These are phyloP conservation scores for Araneus ventricosus DNA, from an alignment of 1,140 invertebrate genomes.

Conservation along the genomic window DNA sequence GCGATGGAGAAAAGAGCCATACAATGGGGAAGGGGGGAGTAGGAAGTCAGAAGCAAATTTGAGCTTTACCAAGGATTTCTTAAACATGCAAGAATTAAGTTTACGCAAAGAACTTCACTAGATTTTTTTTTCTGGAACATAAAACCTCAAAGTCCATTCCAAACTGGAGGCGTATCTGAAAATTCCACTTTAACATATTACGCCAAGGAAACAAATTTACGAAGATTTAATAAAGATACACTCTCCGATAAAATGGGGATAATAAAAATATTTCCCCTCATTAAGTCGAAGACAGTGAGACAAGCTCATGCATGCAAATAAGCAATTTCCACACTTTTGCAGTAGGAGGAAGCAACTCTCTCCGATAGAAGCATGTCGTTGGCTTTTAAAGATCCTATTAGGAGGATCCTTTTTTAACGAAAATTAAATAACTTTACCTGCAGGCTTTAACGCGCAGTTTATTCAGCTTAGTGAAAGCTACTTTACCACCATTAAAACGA, in stretches of 20 bases:
- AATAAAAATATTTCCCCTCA: conserved; percentile 40
- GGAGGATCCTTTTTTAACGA: neutral
- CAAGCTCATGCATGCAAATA: conserved; percentile 9
- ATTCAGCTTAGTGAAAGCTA: neutral
- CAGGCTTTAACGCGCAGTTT: neutral
- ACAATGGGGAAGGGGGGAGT: too few relatives aligned
- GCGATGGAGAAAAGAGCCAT: too few relatives aligned
- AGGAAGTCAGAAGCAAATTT: too few relatives aligned
- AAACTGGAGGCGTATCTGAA: neutral
- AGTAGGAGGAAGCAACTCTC: neutral
- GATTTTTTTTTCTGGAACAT: too few relatives aligned
- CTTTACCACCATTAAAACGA: neutral
- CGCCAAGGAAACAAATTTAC: neutral
- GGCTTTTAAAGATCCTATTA: conserved; percentile 34
- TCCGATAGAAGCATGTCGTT: neutral
- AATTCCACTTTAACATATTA: neutral
- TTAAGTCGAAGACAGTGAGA: neutral
- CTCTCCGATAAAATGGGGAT: neutral
- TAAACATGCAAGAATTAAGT: too few relatives aligned
- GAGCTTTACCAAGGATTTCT: too few relatives aligned
- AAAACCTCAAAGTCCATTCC: too few relatives aligned
- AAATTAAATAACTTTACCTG: conserved; percentile 26
- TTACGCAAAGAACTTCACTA: too few relatives aligned
- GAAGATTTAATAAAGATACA: conserved; percentile 4
- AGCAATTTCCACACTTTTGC: neutral